These are phyloP conservation scores for Cephalotes varians DNA, from an alignment of 2,888 invertebrate species.

Conservation along the genomic window DNA sequence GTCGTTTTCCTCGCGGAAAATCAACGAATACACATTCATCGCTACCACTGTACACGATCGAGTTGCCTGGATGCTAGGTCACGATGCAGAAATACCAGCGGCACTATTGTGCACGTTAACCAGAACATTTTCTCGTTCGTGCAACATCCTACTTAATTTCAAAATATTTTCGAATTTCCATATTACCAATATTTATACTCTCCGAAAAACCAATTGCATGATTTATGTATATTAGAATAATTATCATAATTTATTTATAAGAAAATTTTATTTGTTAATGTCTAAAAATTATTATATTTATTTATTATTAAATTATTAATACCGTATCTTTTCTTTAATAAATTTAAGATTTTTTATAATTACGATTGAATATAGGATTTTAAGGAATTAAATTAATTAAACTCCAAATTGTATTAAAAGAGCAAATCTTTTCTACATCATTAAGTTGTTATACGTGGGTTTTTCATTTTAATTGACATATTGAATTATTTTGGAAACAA, in stretches of 20 bases:
- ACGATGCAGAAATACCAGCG: conserved; percentile 1
- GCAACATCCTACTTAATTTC: background rate
- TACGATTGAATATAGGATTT: too few species aligned
- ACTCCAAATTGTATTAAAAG: background rate
- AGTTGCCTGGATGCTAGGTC: background rate
- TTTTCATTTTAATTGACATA: background rate
- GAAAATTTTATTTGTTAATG: background rate
- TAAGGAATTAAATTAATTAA: background rate
- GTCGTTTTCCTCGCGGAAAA: conserved; percentile 45
- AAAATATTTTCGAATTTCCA: background rate
- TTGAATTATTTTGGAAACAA: background rate
- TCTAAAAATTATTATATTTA: background rate
- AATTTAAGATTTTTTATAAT: background rate
- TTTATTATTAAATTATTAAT: background rate
- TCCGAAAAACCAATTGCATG: background rate
- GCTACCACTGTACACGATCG: background rate
- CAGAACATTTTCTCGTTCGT: conserved; percentile 1
- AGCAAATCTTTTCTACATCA: background rate
- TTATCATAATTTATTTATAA: background rate
- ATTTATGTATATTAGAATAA: background rate
- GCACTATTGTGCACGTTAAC: conserved; percentile 20
- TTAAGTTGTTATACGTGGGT: background rate
- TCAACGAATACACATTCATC: conserved; percentile 1
- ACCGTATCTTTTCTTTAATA: background rate
- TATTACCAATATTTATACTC: background rate